Percentiles rank a stretch among this genome's conserved stretches.
These are phyloP conservation scores for Acanthaster planci DNA, from an alignment of 35 echinoderm and acorn worm species.

Conservation along the genomic window DNA sequence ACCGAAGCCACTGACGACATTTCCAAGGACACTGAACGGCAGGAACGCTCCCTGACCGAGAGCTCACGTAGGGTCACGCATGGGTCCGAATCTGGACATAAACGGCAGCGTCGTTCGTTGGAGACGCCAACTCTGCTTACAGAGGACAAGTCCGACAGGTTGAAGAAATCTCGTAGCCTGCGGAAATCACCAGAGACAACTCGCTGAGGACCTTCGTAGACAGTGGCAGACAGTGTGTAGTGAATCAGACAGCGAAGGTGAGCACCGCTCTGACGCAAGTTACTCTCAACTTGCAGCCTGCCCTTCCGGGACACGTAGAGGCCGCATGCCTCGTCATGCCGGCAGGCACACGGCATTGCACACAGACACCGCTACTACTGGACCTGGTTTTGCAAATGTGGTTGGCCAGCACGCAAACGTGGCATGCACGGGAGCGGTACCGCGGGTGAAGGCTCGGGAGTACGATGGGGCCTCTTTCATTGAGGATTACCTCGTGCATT, in stretches of 20 bases:
- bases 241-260: background rate
- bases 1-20: background rate
- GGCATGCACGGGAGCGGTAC: background rate
- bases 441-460: background rate
- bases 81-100: background rate
- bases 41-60: background rate
- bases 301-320: background rate
- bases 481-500: slow-evolving; percentile 7
- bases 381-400: background rate
- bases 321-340: background rate
- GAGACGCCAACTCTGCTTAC: background rate
- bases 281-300: too few relatives aligned
- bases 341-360: background rate
- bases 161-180: background rate
- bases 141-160: too few relatives aligned
- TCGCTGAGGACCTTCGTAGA: background rate
- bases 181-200: background rate
- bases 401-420: background rate
- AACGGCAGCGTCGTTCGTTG: background rate
- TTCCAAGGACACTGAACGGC: background rate
- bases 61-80: background rate
- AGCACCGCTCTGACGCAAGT: background rate
- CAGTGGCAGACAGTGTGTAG: background rate
- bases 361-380: background rate
- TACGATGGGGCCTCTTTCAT: background rate